Conservation (phyloP, 1,140 invertebrate genomes). For the Cataglyphis hispanica region DNA sequence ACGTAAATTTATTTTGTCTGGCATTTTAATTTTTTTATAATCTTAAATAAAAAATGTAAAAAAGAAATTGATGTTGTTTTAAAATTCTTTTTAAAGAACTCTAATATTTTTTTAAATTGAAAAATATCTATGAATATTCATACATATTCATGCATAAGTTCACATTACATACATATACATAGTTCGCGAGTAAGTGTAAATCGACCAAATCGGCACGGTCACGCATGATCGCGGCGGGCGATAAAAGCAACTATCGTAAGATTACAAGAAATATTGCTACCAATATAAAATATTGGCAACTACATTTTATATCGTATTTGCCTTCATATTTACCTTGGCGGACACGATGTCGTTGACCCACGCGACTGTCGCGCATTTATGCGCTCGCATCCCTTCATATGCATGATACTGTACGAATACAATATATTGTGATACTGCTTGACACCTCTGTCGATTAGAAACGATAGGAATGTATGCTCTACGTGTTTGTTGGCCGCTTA, state of each 20-base stretch:
- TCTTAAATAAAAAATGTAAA: not conserved
- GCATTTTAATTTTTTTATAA: not conserved
- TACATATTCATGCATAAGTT: not conserved
- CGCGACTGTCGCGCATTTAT: conserved; percentile 39
- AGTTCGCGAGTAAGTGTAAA: not conserved
- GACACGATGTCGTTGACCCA: conserved; percentile 41
- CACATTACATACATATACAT: no score
- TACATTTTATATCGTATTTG: not conserved
- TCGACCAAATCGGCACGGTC: not conserved
- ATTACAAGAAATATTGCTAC: conserved; percentile 45
- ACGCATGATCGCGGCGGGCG: not conserved
- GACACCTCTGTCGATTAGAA: conserved; percentile 55
- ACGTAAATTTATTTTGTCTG: not conserved
- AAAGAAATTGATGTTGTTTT: not conserved
- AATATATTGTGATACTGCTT: conserved; percentile 47
- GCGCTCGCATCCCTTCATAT: not conserved
- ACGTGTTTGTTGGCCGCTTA: conserved; percentile 52
- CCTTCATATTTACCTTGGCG: conserved; percentile 22
- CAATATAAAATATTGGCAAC: conserved; percentile 1
- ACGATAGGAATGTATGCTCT: conserved; percentile 47
- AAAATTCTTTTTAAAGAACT: not conserved
- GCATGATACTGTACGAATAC: conserved; percentile 14
- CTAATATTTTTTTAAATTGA: not conserved
- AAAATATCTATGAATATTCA: not conserved
- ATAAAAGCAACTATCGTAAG: conserved; percentile 25